Evolutionary conservation across 1,140 invertebrate genomes (phyloP).

Genomic region (Matsumurasca onukii): DNA sequence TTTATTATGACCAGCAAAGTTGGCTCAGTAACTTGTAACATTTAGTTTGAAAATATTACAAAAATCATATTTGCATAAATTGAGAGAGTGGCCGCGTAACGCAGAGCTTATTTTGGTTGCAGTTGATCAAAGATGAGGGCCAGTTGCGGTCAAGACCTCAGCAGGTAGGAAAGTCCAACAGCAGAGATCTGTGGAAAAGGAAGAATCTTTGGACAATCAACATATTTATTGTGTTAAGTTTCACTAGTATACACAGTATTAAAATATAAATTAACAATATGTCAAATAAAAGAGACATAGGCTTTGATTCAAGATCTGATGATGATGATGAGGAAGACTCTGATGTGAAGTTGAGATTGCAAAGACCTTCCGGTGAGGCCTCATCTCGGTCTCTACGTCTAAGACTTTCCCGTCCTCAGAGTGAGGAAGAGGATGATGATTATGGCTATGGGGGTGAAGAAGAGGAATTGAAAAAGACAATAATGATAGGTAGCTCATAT

Average conservation of each 20-base stretch:
- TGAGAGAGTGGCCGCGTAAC: conserved; percentile 20
- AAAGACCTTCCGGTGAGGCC: conserved; percentile 15
- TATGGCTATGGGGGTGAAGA: conserved; percentile 75
- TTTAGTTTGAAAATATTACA: too few relatives aligned
- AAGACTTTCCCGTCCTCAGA: conserved; percentile 58
- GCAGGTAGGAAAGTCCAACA: conserved; percentile 4
- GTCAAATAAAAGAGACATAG: conserved; percentile 13
- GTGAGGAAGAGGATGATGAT: conserved; percentile 69
- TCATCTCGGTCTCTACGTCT: conserved; percentile 6
- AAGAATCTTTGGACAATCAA: background rate
- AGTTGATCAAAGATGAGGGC: conserved; percentile 11
- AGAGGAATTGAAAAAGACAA: conserved; percentile 73
- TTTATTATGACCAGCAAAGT: too few relatives aligned
- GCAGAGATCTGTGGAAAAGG: background rate
- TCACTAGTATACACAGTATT: too few relatives aligned
- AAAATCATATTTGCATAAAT: conserved; percentile 24
- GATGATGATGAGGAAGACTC: conserved; percentile 14
- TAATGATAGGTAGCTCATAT: conserved; percentile 94
- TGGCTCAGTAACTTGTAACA: too few relatives aligned
- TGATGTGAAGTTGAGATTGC: conserved; percentile 4
- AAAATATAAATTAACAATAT: background rate
- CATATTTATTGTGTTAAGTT: too few relatives aligned
- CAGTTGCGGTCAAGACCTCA: background rate
- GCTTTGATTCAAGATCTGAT: conserved; percentile 6
- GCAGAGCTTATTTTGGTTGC: conserved; percentile 27